A percentile compares a stretch with the other conserved stretches of the same genome.
These are phyloP conservation scores for Pipa parva DNA, from an alignment of 2,113 vertebrate genomes.

Conservation along the genomic window DNA sequence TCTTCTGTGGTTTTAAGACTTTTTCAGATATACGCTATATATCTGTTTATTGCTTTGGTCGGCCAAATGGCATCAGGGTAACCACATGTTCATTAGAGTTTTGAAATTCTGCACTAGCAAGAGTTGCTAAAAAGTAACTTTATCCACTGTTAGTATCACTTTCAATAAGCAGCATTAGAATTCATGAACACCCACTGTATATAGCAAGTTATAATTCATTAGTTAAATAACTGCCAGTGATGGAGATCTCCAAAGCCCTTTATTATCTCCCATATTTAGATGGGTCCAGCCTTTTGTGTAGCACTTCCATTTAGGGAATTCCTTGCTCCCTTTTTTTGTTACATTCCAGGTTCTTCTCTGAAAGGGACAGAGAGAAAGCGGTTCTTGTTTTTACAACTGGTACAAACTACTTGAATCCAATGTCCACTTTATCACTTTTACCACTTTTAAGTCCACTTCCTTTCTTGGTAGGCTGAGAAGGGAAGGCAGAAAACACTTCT, in stretches of 20 bases:
- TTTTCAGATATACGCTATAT: background rate
- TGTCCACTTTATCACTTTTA: conserved; percentile 25
- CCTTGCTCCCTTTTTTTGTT: conserved; percentile 5
- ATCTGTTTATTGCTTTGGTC: background rate
- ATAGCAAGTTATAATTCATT: too few species aligned
- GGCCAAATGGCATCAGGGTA: background rate
- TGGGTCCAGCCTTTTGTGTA: background rate
- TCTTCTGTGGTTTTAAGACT: background rate
- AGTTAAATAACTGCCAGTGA: too few species aligned
- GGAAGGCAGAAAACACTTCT: conserved; percentile 10
- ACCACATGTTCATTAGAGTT: background rate
- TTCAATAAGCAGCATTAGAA: too few species aligned
- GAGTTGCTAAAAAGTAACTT: too few species aligned
- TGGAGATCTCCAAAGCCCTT: background rate
- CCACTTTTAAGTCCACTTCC: too few species aligned
- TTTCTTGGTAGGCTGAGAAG: conserved; percentile 8
- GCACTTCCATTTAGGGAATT: conserved; percentile 19
- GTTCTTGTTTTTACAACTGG: conserved; percentile 32
- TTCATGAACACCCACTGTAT: too few species aligned
- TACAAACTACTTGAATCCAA: conserved; percentile 3
- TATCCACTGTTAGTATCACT: too few species aligned
- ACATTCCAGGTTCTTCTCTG: conserved; percentile 23
- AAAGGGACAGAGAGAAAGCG: background rate
- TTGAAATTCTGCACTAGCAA: background rate
- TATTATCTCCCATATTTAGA: background rate